Evolutionary conservation across 2,113 vertebrate genomes (phyloP).

Genomic region (Neodon shergylaensis): DNA sequence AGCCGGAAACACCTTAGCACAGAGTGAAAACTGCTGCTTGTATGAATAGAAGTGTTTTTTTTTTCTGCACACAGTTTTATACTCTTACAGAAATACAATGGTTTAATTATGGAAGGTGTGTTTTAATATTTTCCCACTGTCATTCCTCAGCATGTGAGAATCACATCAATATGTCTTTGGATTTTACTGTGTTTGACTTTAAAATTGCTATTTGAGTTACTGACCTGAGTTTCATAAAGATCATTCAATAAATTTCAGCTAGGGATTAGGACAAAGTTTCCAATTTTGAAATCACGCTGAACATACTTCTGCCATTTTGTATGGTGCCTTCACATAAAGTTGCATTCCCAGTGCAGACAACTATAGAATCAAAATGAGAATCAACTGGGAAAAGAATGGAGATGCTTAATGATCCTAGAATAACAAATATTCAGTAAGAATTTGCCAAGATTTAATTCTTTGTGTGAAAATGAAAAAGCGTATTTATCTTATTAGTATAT

Average conservation of each 20-base stretch:
- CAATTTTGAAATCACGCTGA: not conserved
- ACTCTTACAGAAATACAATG: not conserved
- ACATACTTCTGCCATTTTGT: not conserved
- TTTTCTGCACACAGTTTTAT: not conserved
- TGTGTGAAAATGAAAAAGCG: not conserved
- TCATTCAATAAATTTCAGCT: not conserved
- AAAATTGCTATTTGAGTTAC: not conserved
- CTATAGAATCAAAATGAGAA: not conserved
- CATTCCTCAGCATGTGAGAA: not conserved
- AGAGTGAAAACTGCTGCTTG: not conserved
- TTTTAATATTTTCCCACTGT: not conserved
- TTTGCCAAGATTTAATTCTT: not conserved
- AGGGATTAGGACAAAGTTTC: not conserved
- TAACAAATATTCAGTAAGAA: constrained; percentile 1
- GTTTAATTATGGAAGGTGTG: not conserved
- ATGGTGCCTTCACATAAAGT: not conserved
- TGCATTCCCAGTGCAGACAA: not conserved
- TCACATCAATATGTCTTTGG: not conserved
- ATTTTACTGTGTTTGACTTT: not conserved
- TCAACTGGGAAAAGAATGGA: not conserved
- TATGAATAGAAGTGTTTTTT: not conserved
- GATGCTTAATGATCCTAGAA: not conserved
- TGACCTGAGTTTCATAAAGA: not conserved
- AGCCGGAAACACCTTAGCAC: too few relatives aligned
- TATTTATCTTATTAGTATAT: not conserved